A percentile compares a stretch with the other conserved stretches of the same genome.
Evolutionary conservation across 2,113 vertebrate genomes (phyloP).

Genomic region (Phainopepla nitens): DNA sequence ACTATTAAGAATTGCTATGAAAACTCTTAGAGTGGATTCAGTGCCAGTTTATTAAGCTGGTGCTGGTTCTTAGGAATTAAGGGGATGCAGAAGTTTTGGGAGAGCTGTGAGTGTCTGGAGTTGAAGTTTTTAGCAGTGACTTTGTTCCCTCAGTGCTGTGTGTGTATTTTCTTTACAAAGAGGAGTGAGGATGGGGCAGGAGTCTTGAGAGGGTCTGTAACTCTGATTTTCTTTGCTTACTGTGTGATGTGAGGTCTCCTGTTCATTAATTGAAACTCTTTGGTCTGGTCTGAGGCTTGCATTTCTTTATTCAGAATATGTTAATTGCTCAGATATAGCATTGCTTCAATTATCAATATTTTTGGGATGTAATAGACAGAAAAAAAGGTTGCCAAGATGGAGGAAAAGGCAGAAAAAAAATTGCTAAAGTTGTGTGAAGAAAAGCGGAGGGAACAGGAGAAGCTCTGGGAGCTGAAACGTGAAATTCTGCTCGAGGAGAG

Average conservation of each 20-base stretch:
- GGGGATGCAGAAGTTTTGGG: not conserved
- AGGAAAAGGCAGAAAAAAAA: slow-evolving; percentile 72
- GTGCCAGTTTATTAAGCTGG: not conserved
- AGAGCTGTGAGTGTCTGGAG: not conserved
- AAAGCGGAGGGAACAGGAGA: slow-evolving; percentile 57
- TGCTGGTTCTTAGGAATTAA: not conserved
- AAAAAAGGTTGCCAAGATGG: slow-evolving; percentile 64
- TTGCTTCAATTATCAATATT: not conserved
- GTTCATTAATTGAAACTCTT: not conserved
- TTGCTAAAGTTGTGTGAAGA: slow-evolving; percentile 71
- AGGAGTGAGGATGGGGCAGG: rapidly evolving
- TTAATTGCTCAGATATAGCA: not conserved
- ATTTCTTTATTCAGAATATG: not conserved
- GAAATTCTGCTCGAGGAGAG: slow-evolving; percentile 65
- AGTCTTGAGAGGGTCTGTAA: not conserved
- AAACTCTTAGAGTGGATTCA: not conserved
- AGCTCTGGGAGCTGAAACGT: slow-evolving; percentile 62
- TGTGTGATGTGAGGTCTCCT: not conserved
- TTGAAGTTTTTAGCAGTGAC: not conserved
- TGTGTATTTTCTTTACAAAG: not conserved
- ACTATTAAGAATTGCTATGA: not conserved
- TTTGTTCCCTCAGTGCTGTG: not conserved
- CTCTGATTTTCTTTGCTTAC: not conserved
- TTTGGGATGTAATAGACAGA: slow-evolving; percentile 68
- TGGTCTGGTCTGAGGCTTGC: not conserved